phyloP scores from a whole-genome alignment of 2,113 vertebrate genomes.

The Microtus richardsoni region DNA sequence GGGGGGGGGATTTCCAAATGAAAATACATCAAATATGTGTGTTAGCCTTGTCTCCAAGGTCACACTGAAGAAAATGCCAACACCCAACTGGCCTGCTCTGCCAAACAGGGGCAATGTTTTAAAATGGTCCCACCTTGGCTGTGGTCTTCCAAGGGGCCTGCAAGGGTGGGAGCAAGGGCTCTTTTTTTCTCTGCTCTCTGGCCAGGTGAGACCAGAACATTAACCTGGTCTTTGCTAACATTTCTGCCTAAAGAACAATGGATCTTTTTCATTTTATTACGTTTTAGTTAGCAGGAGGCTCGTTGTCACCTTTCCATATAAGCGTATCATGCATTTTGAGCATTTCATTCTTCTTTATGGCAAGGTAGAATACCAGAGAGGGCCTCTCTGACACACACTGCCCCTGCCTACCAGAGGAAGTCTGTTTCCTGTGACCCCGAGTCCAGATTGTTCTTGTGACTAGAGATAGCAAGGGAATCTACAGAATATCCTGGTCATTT shows the following conservation, averaged over 20 bases:
- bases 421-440: background rate
- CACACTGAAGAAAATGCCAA: background rate
- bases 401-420: background rate
- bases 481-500: background rate
- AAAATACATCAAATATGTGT: fast-evolving
- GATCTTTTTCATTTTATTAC: background rate
- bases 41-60: background rate
- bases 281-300: background rate
- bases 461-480: background rate
- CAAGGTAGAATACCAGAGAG: background rate
- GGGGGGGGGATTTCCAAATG: background rate
- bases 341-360: background rate
- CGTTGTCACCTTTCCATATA: background rate
- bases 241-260: background rate
- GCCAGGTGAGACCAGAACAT: background rate
- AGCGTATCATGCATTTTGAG: background rate
- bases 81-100: background rate
- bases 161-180: fast-evolving
- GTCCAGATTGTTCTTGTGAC: background rate
- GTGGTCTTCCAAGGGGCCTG: fast-evolving
- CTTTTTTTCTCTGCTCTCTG: background rate
- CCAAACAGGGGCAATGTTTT: background rate
- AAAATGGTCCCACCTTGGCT: background rate
- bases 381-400: background rate
- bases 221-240: background rate